phyloP scores from a whole-genome alignment of 1,140 invertebrate species.

The Ectropis grisescens region DNA sequence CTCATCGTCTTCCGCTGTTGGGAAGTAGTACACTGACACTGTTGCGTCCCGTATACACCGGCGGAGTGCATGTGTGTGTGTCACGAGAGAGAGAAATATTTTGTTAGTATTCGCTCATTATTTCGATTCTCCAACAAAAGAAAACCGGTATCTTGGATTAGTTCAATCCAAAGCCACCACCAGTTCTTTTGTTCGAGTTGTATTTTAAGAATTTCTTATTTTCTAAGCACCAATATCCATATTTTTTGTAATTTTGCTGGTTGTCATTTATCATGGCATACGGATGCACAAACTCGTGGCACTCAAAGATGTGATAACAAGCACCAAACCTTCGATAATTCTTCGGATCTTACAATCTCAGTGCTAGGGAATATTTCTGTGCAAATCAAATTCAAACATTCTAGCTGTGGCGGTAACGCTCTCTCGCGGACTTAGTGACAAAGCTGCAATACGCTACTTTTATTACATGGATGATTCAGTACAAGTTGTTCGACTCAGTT shows the following conservation, averaged over 20 bases:
- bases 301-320: conserved; percentile 6
- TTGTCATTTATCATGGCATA: conserved; percentile 50
- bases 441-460: too few relatives aligned
- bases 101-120: conserved; percentile 70
- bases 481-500: background rate
- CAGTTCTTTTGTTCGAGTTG: too few relatives aligned
- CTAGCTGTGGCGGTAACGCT: conserved; percentile 11
- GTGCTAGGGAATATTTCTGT: conserved; percentile 7
- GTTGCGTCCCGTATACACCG: conserved; percentile 67
- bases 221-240: conserved; percentile 58
- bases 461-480: too few relatives aligned
- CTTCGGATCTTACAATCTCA: too few relatives aligned
- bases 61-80: conserved; percentile 53
- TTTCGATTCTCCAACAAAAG: conserved; percentile 30
- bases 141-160: too few relatives aligned
- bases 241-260: conserved; percentile 53
- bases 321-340: too few relatives aligned
- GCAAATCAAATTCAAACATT: conserved; percentile 30
- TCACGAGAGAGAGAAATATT: conserved; percentile 53
- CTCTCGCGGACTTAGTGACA: too few relatives aligned
- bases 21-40: conserved; percentile 95
- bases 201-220: too few relatives aligned
- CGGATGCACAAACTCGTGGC: conserved; percentile 16
- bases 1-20: conserved; percentile 89
- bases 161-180: too few relatives aligned